phyloP scores from a whole-genome alignment of 2,797 vertebrate species.

The Sebastes oblongus region DNA sequence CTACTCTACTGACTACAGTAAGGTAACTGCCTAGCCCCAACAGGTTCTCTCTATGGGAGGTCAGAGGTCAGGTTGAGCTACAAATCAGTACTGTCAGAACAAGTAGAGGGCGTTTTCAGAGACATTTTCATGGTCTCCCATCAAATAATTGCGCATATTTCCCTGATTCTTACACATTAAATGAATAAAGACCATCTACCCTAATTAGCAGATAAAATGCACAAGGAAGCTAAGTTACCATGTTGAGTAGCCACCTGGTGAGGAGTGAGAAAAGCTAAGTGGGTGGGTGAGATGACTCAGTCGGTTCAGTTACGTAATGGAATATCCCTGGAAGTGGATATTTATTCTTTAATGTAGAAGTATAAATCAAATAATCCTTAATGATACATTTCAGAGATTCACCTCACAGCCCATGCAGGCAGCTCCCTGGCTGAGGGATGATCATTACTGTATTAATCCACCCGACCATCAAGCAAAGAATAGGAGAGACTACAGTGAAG shows the following conservation, averaged over 20 bases:
- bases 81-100: not conserved
- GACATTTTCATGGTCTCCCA: not conserved
- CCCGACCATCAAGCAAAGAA: not conserved
- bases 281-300: not conserved
- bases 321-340: conserved; percentile 22
- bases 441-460: not conserved
- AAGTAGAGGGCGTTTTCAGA: not conserved
- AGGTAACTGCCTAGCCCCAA: not conserved
- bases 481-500: not conserved
- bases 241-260: not conserved
- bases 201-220: too few species aligned
- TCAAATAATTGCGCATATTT: not conserved
- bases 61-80: not conserved
- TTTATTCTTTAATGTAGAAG: conserved; percentile 39
- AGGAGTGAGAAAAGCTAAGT: not conserved
- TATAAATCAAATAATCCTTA: conserved; percentile 36
- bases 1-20: not conserved
- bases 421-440: not conserved
- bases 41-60: not conserved
- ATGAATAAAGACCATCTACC: not conserved
- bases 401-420: not conserved
- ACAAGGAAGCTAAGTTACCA: not conserved
- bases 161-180: not conserved
- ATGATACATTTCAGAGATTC: not conserved
- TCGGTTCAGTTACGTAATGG: conserved; percentile 28